Evolutionary conservation across 2,113 vertebrate species (phyloP), one percentile per base, ranked within the genome.

Genomic region (Fulmarus glacialis): DNA sequence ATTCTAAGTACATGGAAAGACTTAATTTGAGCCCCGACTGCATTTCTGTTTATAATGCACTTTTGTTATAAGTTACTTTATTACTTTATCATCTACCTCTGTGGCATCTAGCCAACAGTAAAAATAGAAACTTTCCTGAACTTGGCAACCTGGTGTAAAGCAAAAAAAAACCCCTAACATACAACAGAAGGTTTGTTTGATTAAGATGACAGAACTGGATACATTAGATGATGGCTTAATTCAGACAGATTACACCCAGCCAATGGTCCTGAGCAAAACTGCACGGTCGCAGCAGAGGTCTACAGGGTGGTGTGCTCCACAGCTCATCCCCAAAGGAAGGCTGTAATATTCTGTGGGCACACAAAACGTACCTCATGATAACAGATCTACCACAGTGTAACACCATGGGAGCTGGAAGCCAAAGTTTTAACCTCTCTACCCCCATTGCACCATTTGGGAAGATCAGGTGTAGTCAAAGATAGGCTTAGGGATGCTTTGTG

Each of bases 241-340:
- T 90, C 40, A 50, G 22, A 27, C 2, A 38, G 22, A 47, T 63
- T 36, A 21, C 0, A 0, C 30, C 21, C 16, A 4, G 11, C 8
- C 22, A 84, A 16, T 48, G 55, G 29, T 80, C 18, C 29, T 82
- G 23, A 72, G 82, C 19, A 63, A 85, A 92, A 24, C 60, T 59
- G 4, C 7, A 7, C 0, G 0, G 11, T 59, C 0, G 0, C 40
- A 42, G 29, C 12, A 5, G 22, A 68, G 19, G 22, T 82, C 56
- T 72, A 3, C 0, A 0, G 15, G 5, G 8, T 79, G 17, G 3
- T 30, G 14, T 38, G 12, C 9, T 60, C 12, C 62, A 63, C 42
- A 67, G 9, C 17, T 79, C 8, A 0, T 18, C 15, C n/a, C 15
- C 30, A 56, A 23, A 36, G 6, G 14, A 53, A 72, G 26, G 22